Evolutionary conservation across 2,113 vertebrate genomes (phyloP), one percentile per base, ranked within the genome.

Genomic region (Elgaria multicarinata): DNA sequence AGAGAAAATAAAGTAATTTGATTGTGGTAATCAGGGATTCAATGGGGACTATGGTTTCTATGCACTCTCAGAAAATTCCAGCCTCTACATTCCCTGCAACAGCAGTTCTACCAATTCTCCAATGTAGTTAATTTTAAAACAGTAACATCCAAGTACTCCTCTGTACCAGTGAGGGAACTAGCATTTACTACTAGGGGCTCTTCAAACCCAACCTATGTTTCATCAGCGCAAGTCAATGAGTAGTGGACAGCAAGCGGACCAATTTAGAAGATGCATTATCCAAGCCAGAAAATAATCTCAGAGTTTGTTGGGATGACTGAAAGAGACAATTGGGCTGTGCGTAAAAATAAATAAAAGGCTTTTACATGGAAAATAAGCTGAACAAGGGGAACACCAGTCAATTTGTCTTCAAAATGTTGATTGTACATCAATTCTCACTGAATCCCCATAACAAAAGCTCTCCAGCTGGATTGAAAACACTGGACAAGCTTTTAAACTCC

Each of bases 181-280:
- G 92, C 83, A 91, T 83, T 66, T 90, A 89, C 89, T 92, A 58
- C 72, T 31, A 58, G 12, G 91, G 26, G 36, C 31, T 91, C 88
- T 94, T 85, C 12, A 92, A 79, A 76, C n/a, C 39, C 22, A 39
- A 46, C 44, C 78, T 85, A 31, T 78, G 91, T 90, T 91, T 83
- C 83, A 69, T 90, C 44, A 71, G 92, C 85, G 89, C 85, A 86
- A 93, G 90, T 14, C 46, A 67, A 53, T 33, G 62, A 50, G 39
- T 4, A 28, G 53, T 69, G 44, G 44, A 53, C 46, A 78, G 28
- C 18, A 74, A 93, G 77, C 12, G 87, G 53, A 91, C 85, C 53
- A 81, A 88, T 91, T 92, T 88, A 90, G 33, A 91, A 93, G 58
- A 93, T 83, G 46, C 79, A 91, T 88, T 84, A 92, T 91, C 89